Percentiles rank a stretch among this genome's conserved stretches.
Conservation (phyloP, 2,113 vertebrate genomes). For the Hemiscyllium ocellatum region DNA sequence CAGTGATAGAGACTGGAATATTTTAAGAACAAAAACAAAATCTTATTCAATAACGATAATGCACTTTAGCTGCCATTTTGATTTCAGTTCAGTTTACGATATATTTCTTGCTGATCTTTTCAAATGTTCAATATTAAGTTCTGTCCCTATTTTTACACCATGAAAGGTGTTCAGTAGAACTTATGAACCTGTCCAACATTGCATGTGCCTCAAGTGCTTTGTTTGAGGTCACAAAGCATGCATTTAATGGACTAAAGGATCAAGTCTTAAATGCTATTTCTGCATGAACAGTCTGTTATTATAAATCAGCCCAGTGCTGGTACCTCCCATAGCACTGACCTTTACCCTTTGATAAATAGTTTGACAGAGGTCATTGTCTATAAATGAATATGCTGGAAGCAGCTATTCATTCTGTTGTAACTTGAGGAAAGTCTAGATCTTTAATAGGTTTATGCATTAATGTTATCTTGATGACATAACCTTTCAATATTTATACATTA, state of each 20-base stretch:
- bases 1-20: constrained; percentile 1
- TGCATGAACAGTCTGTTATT: constrained; percentile 62
- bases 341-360: constrained; percentile 63
- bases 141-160: constrained; percentile 16
- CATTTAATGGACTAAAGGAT: constrained; percentile 55
- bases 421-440: constrained; percentile 49
- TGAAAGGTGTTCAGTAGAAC: constrained; percentile 29
- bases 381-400: constrained; percentile 54
- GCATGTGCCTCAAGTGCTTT: constrained; percentile 47
- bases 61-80: background rate
- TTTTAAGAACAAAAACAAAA: background rate
- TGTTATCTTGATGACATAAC: constrained; percentile 48
- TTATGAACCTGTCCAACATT: constrained; percentile 49
- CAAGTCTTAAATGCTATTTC: constrained; percentile 59
- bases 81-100: background rate
- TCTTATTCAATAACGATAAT: background rate
- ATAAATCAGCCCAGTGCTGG: constrained; percentile 52
- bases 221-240: constrained; percentile 58
- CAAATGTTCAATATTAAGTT: constrained; percentile 7
- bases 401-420: constrained; percentile 53
- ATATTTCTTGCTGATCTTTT: background rate
- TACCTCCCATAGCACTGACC: constrained; percentile 64
- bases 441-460: constrained; percentile 44
- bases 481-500: constrained; percentile 43
- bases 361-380: constrained; percentile 70